Percentiles rank a stretch among this genome's conserved stretches.
Conservation (phyloP, 2,797 vertebrate genomes). For the Austrolebias charrua region DNA sequence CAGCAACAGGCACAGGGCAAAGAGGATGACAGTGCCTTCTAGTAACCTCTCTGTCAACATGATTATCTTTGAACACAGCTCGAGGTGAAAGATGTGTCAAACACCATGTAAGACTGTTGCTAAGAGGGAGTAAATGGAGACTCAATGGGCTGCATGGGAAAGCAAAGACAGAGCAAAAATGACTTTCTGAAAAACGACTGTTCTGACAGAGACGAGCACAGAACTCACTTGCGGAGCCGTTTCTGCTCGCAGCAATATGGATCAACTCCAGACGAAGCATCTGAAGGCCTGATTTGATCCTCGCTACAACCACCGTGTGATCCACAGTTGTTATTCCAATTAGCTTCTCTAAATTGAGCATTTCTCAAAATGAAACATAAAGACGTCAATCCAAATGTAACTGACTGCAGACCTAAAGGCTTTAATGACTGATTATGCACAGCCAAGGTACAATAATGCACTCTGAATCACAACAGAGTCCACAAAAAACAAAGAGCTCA, state of each 20-base stretch:
- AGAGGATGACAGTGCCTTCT: constrained; percentile 64
- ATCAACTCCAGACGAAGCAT: constrained; percentile 28
- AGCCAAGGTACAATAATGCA: constrained; percentile 13
- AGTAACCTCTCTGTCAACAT: constrained; percentile 66
- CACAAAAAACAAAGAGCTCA: constrained; percentile 28
- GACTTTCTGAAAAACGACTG: constrained; percentile 31
- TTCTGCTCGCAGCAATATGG: constrained; percentile 25
- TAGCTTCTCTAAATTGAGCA: constrained; percentile 18
- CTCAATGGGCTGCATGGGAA: constrained; percentile 7
- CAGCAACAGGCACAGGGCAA: constrained; percentile 72
- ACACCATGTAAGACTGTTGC: constrained; percentile 51
- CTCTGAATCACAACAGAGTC: constrained; percentile 14
- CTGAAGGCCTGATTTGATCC: constrained; percentile 23
- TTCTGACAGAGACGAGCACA: constrained; percentile 16
- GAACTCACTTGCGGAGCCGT: constrained; percentile 16
- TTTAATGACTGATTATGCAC: constrained; percentile 22
- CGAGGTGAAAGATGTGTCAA: constrained; percentile 57
- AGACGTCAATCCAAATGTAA: constrained; percentile 26
- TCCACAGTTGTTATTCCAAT: constrained; percentile 36
- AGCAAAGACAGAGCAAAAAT: constrained; percentile 17
- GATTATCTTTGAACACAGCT: constrained; percentile 60
- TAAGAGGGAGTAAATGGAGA: constrained; percentile 38
- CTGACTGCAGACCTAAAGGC: constrained; percentile 5
- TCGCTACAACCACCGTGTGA: constrained; percentile 20
- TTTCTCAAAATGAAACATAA: constrained; percentile 21